Base-by-base conservation (phyloP, 2,888 invertebrate genomes). In the Slavum lentiscoides region DNA sequence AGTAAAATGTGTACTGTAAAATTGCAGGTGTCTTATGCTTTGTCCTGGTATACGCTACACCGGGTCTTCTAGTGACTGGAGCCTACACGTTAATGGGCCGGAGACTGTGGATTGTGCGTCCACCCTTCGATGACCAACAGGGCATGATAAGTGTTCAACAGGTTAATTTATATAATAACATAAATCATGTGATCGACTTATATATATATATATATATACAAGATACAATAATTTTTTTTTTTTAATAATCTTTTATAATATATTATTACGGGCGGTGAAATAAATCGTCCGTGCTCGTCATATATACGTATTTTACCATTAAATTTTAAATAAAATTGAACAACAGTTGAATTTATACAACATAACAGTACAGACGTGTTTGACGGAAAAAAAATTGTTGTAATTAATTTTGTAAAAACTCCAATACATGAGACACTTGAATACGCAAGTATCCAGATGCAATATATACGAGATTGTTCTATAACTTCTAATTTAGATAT, bases 31-130 rank as follows among this genome's bases (percentile, higher is more conserved):
- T 90, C 0, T 89, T 91, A 84, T 91, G 91, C 85, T 93, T 93
- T 85, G 87, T 91, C 2, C 88, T 92, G n/a, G 92, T 93, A 59
- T 94, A 93, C 85, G 91, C 92, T 0, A 88, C 93, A 19, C 94
- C 93, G 6, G 93, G 93, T 0, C 84, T 85, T 49, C 85, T 88
- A 1, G 87, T 88, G 7, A 85, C 87, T 39, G 84, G 86, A 82
- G 86, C 86, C 13, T 92, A 92, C 85, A 89, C 90, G 0, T 89
- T 90, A 85, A 92, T 92, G 92, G 92, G 92, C 0, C 87, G 90
- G 15, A 91, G 90, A 21, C 87, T 92, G 62, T 92, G 92, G 85
- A 90, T 92, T 1, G 90, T 91, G 68, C 88, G 89, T 61, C 91
- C 92, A 1, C 91, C 92, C 0, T 91, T 91, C 84, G 92, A 92